Evolutionary conservation across 2,888 invertebrate genomes (phyloP).

Genomic region (Cyclophora punctaria): DNA sequence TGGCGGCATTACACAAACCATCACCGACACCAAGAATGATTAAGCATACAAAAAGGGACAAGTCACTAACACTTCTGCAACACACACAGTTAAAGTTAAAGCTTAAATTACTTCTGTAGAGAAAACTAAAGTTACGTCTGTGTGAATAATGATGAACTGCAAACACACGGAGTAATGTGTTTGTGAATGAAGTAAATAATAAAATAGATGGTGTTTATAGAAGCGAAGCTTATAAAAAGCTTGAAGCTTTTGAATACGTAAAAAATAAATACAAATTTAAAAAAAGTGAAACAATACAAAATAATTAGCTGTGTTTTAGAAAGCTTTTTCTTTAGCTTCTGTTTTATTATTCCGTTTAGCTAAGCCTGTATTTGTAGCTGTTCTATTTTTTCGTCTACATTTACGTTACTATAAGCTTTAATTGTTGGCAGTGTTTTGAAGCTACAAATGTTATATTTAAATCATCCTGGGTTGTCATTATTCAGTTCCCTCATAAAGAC

Average conservation of each 20-base stretch:
- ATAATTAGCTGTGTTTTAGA: conserved; percentile 29
- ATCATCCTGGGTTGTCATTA: conserved; percentile 45
- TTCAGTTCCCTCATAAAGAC: conserved; percentile 20
- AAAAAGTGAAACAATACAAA: conserved; percentile 24
- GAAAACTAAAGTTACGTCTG: background rate
- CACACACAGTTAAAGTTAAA: conserved; percentile 10
- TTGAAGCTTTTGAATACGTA: conserved; percentile 26
- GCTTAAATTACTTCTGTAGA: conserved; percentile 11
- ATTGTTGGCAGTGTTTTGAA: conserved; percentile 51
- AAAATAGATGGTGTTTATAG: conserved; percentile 25
- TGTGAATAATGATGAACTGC: conserved; percentile 9
- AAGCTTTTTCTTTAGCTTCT: conserved; percentile 19
- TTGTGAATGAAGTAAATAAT: conserved; percentile 18
- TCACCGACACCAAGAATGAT: conserved; percentile 74
- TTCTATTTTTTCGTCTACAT: conserved; percentile 34
- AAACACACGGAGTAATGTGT: conserved; percentile 17
- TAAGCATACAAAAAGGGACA: conserved; percentile 64
- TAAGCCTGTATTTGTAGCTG: conserved; percentile 38
- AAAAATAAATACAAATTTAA: conserved; percentile 15
- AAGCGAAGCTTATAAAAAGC: conserved; percentile 44
- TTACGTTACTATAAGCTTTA: conserved; percentile 40
- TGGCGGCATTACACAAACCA: conserved; percentile 58
- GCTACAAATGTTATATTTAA: conserved; percentile 22
- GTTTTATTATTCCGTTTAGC: conserved; percentile 18
- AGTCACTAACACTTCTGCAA: conserved; percentile 44